Conservation (phyloP, 1,140 invertebrate species). For the Eciton burchellii region DNA sequence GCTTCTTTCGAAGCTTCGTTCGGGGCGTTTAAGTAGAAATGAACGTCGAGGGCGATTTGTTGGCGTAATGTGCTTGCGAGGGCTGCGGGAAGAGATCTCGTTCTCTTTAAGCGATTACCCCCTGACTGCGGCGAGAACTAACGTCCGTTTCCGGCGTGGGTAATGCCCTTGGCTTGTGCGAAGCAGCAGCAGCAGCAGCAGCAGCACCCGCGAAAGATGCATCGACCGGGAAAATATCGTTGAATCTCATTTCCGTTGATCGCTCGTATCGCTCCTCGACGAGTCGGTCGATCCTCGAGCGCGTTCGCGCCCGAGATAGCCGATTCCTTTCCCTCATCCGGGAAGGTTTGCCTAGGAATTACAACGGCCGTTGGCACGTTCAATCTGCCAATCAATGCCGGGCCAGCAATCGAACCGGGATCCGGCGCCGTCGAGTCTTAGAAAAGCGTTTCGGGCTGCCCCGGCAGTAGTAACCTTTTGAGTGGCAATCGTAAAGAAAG, state of each 20-base stretch:
- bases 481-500: conserved; percentile 75
- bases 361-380: conserved; percentile 57
- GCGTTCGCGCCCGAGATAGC: neutral
- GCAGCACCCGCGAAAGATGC: neutral
- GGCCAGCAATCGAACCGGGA: conserved; percentile 61
- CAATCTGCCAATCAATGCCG: conserved; percentile 69
- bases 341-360: conserved; percentile 64
- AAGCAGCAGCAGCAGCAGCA: no score
- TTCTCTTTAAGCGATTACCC: neutral
- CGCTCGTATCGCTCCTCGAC: neutral
- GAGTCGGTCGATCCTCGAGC: neutral
- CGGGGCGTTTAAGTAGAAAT: conserved; percentile 20
- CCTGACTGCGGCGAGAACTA: neutral
- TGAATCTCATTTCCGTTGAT: conserved; percentile 4
- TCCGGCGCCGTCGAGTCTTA: conserved; percentile 63
- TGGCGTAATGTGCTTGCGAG: neutral
- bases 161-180: no score
- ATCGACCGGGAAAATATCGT: neutral
- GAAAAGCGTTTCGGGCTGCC: conserved; percentile 66
- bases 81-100: neutral
- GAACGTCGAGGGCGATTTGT: neutral
- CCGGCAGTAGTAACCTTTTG: conserved; percentile 68
- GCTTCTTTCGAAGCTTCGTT: neutral
- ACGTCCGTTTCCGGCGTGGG: neutral
- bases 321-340: conserved; percentile 29